These are phyloP conservation scores for Lycaon pictus DNA, from an alignment of 2,113 vertebrate genomes.

Conservation along the genomic window DNA sequence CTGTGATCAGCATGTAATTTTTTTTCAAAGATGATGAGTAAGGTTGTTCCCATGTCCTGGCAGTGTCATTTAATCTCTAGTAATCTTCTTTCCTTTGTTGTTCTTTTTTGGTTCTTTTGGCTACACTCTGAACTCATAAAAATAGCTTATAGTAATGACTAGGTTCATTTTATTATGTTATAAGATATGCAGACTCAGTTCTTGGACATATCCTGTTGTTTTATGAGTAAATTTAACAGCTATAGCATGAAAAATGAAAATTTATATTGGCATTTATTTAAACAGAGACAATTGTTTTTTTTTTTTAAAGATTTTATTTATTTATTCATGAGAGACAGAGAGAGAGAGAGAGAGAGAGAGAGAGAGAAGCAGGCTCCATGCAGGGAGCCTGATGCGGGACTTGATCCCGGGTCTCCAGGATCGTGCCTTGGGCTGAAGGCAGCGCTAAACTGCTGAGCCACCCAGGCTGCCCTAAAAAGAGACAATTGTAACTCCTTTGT, in stretches of 20 bases:
- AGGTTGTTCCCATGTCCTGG: background rate
- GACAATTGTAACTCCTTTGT: background rate
- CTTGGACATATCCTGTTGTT: background rate
- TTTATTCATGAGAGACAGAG: too few species aligned
- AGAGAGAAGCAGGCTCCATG: too few species aligned
- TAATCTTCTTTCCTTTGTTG: background rate
- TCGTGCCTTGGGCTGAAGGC: too few species aligned
- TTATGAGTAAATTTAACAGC: background rate
- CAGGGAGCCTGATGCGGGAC: too few species aligned
- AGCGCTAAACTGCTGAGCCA: too few species aligned
- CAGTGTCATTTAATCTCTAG: background rate
- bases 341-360: too few species aligned
- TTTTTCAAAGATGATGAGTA: background rate
- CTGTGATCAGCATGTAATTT: background rate
- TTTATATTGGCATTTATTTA: background rate
- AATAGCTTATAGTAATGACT: background rate
- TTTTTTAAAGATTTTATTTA: too few species aligned
- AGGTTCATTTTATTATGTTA: background rate
- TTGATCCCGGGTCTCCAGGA: too few species aligned
- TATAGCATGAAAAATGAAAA: conserved; percentile 17
- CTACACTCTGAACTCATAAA: background rate
- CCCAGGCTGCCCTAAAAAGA: background rate
- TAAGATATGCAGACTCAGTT: background rate
- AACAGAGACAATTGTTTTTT: background rate
- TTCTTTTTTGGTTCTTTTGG: background rate